These are phyloP conservation scores for Argopecten irradians DNA, from an alignment of 1,140 invertebrate genomes.

Conservation along the genomic window DNA sequence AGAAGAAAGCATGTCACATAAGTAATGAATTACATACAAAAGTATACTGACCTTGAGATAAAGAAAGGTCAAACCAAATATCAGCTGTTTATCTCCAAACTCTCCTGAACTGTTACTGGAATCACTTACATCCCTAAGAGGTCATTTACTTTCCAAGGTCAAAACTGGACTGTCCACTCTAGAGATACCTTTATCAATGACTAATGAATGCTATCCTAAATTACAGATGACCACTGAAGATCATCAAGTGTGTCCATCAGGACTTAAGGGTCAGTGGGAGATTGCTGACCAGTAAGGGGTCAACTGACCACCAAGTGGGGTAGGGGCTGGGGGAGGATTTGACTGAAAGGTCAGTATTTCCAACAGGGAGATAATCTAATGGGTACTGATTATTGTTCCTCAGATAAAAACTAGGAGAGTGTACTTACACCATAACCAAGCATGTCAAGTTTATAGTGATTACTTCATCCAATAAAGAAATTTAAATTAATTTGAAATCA, in stretches of 20 bases:
- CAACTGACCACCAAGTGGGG: neutral
- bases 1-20: too few species aligned
- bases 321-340: neutral
- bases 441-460: too few species aligned
- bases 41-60: neutral
- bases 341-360: neutral
- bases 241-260: neutral
- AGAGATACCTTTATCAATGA: neutral
- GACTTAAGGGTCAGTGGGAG: neutral
- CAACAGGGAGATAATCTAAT: neutral
- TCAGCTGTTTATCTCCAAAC: neutral
- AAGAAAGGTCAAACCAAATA: neutral
- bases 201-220: conserved; percentile 23
- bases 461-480: too few species aligned
- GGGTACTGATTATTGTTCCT: too few species aligned
- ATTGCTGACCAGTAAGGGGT: neutral
- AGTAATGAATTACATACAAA: neutral
- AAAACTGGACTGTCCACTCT: neutral
- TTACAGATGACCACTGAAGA: neutral
- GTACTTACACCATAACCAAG: too few species aligned
- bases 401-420: too few species aligned
- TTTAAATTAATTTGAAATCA: too few species aligned
- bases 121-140: neutral
- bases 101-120: neutral
- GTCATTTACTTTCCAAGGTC: neutral